A percentile compares a stretch with the other conserved stretches of the same genome.
Evolutionary conservation across 2,113 vertebrate genomes (phyloP).

Genomic region (Rattus norvegicus): GRCr8 NC_086039.1:41740001-41740500

Average conservation of each 20-base stretch:
- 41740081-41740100: not conserved
- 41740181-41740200: not conserved
- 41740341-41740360: conserved; percentile 23
- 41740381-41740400: not conserved
- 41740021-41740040: not conserved
- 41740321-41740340: not conserved
- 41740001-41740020: conserved; percentile 19
- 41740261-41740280: not conserved
- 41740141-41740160: conserved; percentile 37
- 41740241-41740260: not conserved
- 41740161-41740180: conserved; percentile 32
- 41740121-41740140: conserved; percentile 7
- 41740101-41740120: conserved; percentile 15
- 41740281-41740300: not conserved
- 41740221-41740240: conserved; percentile 6
- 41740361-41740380: conserved; percentile 3
- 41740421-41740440: conserved; percentile 45
- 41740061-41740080: conserved; percentile 29
- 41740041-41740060: not conserved
- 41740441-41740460: conserved; percentile 24
- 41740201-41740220: not conserved
- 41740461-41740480: not conserved
- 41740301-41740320: not conserved
- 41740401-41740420: conserved; percentile 36
- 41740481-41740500: conserved; percentile 32